Conservation (phyloP, 2,888 invertebrate species). For the Drosophila cognata region DNA sequence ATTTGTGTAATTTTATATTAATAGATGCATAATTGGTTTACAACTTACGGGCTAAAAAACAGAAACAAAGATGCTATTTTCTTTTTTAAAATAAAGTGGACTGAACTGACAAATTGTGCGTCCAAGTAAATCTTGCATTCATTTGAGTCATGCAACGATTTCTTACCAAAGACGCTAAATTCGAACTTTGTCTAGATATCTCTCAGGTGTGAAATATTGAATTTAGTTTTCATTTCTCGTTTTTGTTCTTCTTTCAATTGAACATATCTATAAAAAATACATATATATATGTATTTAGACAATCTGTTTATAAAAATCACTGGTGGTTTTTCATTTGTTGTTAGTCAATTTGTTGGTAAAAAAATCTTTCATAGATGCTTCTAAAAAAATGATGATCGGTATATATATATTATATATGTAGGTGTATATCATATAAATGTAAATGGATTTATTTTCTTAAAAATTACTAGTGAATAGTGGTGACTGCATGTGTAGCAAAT, state of each 20-base stretch:
- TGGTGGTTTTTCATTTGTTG: constrained; percentile 67
- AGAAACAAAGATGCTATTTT: constrained; percentile 5
- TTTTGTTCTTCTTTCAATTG: constrained; percentile 1
- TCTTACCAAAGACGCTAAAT: constrained; percentile 33
- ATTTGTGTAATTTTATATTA: constrained; percentile 9
- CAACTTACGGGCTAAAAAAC: constrained; percentile 5
- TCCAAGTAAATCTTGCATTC: constrained; percentile 5
- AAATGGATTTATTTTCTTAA: constrained; percentile 55
- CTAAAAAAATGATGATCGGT: constrained; percentile 64
- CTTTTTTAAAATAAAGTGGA: background rate
- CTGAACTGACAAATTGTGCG: constrained; percentile 30
- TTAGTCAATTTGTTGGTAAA: constrained; percentile 57
- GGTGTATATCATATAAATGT: constrained; percentile 40
- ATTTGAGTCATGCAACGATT: constrained; percentile 1
- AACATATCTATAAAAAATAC: constrained; percentile 40
- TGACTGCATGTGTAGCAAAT: constrained; percentile 56
- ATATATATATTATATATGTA: constrained; percentile 35
- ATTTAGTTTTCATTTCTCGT: constrained; percentile 23
- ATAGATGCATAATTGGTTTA: constrained; percentile 20
- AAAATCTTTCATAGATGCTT: constrained; percentile 66
- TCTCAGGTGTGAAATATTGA: constrained; percentile 23
- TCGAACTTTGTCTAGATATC: constrained; percentile 42
- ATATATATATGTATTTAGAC: constrained; percentile 47
- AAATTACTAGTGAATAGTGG: constrained; percentile 66
- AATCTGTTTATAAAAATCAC: constrained; percentile 77